These are phyloP conservation scores for Hiodon tergisus DNA, from an alignment of 2,113 vertebrate species.

Conservation along the genomic window DNA sequence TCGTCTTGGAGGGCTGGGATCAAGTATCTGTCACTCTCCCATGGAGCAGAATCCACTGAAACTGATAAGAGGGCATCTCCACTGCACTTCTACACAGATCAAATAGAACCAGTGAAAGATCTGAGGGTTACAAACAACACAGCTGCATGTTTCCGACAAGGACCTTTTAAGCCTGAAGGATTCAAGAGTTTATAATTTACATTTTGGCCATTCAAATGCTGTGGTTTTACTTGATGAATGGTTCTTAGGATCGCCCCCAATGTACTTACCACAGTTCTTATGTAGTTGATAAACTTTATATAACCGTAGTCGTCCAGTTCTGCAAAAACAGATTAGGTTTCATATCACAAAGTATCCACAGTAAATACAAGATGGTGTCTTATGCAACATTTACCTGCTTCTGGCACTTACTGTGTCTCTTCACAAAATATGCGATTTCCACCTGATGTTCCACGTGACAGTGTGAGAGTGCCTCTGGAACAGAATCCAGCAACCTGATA, in stretches of 20 bases:
- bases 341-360: too few relatives aligned
- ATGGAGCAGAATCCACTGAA: slow-evolving; percentile 63
- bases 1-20: slow-evolving; percentile 82
- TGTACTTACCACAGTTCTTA: slow-evolving; percentile 75
- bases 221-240: too few relatives aligned
- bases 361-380: not conserved
- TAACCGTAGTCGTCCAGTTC: slow-evolving; percentile 92
- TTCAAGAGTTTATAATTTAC: too few relatives aligned
- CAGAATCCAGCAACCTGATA: slow-evolving; percentile 65
- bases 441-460: slow-evolving; percentile 75
- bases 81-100: slow-evolving; percentile 68
- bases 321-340: slow-evolving; percentile 38
- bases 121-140: too few relatives aligned
- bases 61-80: slow-evolving; percentile 60
- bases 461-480: slow-evolving; percentile 72
- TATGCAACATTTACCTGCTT: not conserved
- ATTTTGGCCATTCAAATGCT: too few relatives aligned
- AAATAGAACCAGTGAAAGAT: not conserved
- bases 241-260: too few relatives aligned
- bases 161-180: too few relatives aligned
- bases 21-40: slow-evolving; percentile 83
- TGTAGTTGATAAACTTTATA: slow-evolving; percentile 90
- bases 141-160: too few relatives aligned
- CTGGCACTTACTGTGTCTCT: slow-evolving; percentile 67
- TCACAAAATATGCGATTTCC: slow-evolving; percentile 61